phyloP scores from a whole-genome alignment of 1,140 invertebrate species.

The Trichonephila clavipes region DNA sequence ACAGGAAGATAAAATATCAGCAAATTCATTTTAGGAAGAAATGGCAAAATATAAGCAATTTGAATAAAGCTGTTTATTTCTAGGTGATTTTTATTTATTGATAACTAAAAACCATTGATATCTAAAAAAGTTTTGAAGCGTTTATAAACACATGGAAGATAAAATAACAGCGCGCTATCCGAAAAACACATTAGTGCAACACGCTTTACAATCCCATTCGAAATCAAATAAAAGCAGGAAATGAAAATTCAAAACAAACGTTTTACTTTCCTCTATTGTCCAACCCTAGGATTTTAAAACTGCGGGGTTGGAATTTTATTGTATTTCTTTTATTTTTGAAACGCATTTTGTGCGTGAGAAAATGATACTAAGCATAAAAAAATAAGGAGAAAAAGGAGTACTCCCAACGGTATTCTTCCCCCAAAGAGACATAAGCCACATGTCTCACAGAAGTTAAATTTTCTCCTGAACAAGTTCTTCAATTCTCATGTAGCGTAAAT shows the following conservation, averaged over 20 bases:
- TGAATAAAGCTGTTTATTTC: no score
- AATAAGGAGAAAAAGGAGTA: background rate
- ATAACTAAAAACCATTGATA: no score
- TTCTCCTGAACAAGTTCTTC: conserved; percentile 56
- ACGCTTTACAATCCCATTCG: background rate
- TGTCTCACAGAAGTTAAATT: conserved; percentile 74
- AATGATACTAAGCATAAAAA: conserved; percentile 31
- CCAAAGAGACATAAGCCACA: conserved; percentile 70
- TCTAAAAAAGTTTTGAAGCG: background rate
- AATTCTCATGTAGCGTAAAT: conserved; percentile 60
- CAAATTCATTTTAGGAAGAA: no score
- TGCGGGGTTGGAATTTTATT: background rate
- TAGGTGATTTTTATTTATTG: no score
- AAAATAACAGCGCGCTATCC: background rate
- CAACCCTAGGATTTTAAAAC: background rate
- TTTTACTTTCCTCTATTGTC: background rate
- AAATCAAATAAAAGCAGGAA: conserved; percentile 11
- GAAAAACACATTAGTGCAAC: conserved; percentile 17
- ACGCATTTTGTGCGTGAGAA: background rate
- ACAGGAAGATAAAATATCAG: no score
- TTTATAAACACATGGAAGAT: background rate
- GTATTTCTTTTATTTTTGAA: background rate
- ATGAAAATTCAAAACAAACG: conserved; percentile 21
- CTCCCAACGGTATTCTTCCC: conserved; percentile 13
- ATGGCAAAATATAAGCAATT: no score